These are phyloP conservation scores for Drosophila varians DNA, from an alignment of 1,140 invertebrate genomes.

Conservation along the genomic window DNA sequence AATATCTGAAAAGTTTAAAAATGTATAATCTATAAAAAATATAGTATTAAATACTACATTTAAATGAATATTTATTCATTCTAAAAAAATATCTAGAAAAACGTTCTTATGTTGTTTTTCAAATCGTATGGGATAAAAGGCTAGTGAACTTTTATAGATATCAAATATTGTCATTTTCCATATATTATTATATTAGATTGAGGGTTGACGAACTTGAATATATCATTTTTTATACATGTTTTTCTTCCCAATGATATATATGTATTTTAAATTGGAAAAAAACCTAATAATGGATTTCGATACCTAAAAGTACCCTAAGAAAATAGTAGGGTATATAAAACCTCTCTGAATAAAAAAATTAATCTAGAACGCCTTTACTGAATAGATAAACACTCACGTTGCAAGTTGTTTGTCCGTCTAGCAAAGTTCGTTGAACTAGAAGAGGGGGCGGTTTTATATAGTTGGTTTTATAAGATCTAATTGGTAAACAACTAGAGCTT, in stretches of 20 bases:
- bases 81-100: background rate
- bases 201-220: background rate
- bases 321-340: background rate
- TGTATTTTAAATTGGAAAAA: no score
- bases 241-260: no score
- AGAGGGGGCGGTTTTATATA: constrained; percentile 22
- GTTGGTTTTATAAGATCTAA: constrained; percentile 10
- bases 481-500: constrained; percentile 16
- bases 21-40: no score
- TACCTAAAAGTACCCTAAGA: background rate
- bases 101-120: background rate
- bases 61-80: no score
- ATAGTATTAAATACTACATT: background rate
- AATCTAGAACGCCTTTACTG: background rate
- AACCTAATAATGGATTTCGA: no score
- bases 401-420: background rate
- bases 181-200: background rate
- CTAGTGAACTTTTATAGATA: background rate
- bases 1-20: background rate
- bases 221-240: background rate
- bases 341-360: background rate
- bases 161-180: background rate
- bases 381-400: constrained; percentile 16
- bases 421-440: constrained; percentile 44
- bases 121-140: background rate